Conservation (phyloP, 2,888 invertebrate genomes). For the Metallyticus violacea region DNA sequence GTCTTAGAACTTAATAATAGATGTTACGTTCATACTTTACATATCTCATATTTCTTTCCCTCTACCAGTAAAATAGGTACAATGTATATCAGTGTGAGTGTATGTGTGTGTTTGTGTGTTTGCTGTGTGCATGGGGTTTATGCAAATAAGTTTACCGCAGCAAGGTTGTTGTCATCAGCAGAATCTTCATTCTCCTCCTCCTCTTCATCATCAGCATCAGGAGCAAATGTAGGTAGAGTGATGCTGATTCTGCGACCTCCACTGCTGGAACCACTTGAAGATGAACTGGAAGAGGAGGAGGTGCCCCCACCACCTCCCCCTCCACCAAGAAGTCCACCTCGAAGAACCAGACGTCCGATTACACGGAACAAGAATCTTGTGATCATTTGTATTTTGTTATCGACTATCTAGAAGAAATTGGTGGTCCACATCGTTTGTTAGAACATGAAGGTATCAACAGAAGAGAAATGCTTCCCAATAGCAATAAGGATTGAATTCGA, state of each 20-base stretch:
- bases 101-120: background rate
- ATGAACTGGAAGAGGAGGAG: slow-evolving; percentile 24
- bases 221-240: slow-evolving; percentile 63
- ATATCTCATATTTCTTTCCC: background rate
- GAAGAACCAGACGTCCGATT: slow-evolving; percentile 70
- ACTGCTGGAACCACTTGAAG: slow-evolving; percentile 38
- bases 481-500: background rate
- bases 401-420: slow-evolving; percentile 59
- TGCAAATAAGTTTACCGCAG: slow-evolving; percentile 31
- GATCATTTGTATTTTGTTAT: slow-evolving; percentile 71
- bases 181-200: slow-evolving; percentile 45
- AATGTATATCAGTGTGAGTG: background rate
- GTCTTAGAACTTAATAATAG: no score
- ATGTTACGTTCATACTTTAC: no score
- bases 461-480: background rate
- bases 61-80: background rate
- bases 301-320: slow-evolving; percentile 47
- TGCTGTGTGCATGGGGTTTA: background rate
- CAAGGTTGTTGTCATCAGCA: slow-evolving; percentile 23
- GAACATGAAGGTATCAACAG: background rate
- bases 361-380: slow-evolving; percentile 69
- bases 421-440: background rate
- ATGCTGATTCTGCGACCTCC: slow-evolving; percentile 56
- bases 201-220: slow-evolving; percentile 63
- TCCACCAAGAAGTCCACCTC: slow-evolving; percentile 54